Percentiles rank a stretch among this genome's conserved stretches.
Evolutionary conservation across 2,797 vertebrate genomes (phyloP).

Genomic region (Etheostoma nigrum): DNA sequence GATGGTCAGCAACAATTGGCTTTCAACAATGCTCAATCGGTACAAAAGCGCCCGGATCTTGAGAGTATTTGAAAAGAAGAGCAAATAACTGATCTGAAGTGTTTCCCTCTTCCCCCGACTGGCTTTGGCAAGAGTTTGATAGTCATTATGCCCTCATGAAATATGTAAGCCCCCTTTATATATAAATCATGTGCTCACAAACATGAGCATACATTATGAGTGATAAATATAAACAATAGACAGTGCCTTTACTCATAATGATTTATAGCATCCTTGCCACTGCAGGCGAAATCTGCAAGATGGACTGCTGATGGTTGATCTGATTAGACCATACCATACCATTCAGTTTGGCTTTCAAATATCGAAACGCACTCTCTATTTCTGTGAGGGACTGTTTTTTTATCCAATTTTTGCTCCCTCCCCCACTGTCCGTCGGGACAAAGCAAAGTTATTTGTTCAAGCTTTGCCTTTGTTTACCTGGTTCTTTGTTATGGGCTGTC

Average conservation of each 20-base stretch:
- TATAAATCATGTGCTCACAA: slow-evolving; percentile 12
- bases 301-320: slow-evolving; percentile 54
- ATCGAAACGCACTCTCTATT: slow-evolving; percentile 15
- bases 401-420: neutral
- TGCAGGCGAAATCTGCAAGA: slow-evolving; percentile 51
- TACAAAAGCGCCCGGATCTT: no score
- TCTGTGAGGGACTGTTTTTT: slow-evolving; percentile 13
- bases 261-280: slow-evolving; percentile 53
- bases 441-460: slow-evolving; percentile 36
- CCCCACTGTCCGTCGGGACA: slow-evolving; percentile 29
- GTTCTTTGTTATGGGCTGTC: slow-evolving; percentile 73
- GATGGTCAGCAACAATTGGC: no score
- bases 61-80: no score
- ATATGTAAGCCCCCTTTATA: neutral
- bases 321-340: slow-evolving; percentile 32
- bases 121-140: no score
- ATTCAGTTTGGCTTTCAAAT: slow-evolving; percentile 42
- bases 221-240: slow-evolving; percentile 48
- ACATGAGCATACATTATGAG: slow-evolving; percentile 38
- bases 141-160: neutral
- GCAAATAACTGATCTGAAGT: no score
- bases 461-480: slow-evolving; percentile 75
- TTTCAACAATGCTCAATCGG: no score
- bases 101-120: no score
- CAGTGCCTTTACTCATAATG: slow-evolving; percentile 44